Evolutionary conservation across 2,113 vertebrate species (phyloP).

Genomic region (Chelonoidis abingdonii): DNA sequence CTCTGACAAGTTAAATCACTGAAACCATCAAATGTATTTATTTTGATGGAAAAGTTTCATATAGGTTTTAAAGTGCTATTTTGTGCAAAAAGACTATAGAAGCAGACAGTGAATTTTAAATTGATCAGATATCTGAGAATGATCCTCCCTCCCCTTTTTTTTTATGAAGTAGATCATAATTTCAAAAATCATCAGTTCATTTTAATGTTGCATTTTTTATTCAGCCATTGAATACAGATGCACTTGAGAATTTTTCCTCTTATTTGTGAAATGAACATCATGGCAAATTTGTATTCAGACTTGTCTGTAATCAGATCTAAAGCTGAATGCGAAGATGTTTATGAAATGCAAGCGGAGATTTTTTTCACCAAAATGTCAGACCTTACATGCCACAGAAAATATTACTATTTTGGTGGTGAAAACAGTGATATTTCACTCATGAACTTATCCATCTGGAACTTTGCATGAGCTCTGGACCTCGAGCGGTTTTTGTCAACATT

Average conservation of each 20-base stretch:
- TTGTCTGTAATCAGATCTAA: rapidly evolving
- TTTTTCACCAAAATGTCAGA: background rate
- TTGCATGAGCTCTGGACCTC: background rate
- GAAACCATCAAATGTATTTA: background rate
- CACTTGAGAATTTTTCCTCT: background rate
- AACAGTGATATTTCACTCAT: background rate
- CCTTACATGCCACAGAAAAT: background rate
- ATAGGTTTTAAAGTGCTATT: conserved; percentile 22
- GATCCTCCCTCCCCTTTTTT: background rate
- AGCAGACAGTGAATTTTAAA: background rate
- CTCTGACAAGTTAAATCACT: background rate
- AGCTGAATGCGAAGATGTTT: background rate
- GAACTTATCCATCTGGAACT: background rate
- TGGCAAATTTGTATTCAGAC: background rate
- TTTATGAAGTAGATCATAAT: background rate
- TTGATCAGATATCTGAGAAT: background rate
- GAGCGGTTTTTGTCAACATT: background rate
- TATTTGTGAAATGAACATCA: background rate
- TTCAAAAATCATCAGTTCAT: background rate
- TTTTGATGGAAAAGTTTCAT: conserved; percentile 15
- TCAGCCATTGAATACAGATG: background rate
- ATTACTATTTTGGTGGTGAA: background rate
- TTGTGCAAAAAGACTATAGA: background rate
- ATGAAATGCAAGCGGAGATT: background rate
- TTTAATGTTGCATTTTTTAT: background rate